A percentile compares a stretch with the other conserved stretches of the same genome.
phyloP scores from a whole-genome alignment of 2,888 invertebrate species.

The Diaperis boleti region DNA sequence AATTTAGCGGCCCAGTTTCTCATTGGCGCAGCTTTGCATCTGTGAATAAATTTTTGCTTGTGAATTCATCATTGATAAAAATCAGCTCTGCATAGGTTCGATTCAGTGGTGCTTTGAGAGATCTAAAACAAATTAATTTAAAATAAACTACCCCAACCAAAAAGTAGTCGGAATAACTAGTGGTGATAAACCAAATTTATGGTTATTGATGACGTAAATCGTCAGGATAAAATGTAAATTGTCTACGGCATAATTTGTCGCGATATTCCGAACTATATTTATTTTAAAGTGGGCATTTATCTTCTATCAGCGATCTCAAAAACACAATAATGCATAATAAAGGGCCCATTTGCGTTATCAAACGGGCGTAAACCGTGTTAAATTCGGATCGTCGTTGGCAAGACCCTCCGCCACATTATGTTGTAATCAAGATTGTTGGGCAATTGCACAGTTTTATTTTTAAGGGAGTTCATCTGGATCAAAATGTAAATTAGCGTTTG shows the following conservation, averaged over 20 bases:
- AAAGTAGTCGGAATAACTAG: slow-evolving; percentile 48
- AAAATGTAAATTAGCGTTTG: slow-evolving; percentile 22
- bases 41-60: slow-evolving; percentile 36
- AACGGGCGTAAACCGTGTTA: slow-evolving; percentile 58
- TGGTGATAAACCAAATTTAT: slow-evolving; percentile 54
- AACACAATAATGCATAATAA: slow-evolving; percentile 62
- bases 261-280: slow-evolving; percentile 50
- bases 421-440: slow-evolving; percentile 49
- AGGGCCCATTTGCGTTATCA: slow-evolving; percentile 58
- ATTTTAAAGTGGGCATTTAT: slow-evolving; percentile 53
- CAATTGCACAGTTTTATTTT: slow-evolving; percentile 36
- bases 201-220: slow-evolving; percentile 53
- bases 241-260: slow-evolving; percentile 52
- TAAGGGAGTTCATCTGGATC: slow-evolving; percentile 28
- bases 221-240: slow-evolving; percentile 56
- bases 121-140: slow-evolving; percentile 45
- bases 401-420: slow-evolving; percentile 46
- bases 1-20: no score
- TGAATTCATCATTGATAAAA: slow-evolving; percentile 39
- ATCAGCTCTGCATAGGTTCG: slow-evolving; percentile 36
- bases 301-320: slow-evolving; percentile 59
- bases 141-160: slow-evolving; percentile 45
- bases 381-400: slow-evolving; percentile 52
- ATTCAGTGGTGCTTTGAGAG: slow-evolving; percentile 38
- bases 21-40: no score